Conservation (phyloP, 2,113 vertebrate genomes). For the Eclectus roratus region DNA sequence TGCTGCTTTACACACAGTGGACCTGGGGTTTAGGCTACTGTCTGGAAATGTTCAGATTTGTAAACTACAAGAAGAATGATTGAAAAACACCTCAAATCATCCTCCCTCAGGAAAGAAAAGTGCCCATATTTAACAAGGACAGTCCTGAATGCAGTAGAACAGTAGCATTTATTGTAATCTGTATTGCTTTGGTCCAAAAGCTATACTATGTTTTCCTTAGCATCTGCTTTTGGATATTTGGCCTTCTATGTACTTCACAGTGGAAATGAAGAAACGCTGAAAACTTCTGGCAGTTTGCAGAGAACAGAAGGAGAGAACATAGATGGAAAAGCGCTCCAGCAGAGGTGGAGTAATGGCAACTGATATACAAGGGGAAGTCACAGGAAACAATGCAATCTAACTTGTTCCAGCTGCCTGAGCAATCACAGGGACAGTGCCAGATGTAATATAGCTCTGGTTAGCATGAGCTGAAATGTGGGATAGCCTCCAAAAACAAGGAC, state of each 20-base stretch:
- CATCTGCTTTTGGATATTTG: conserved; percentile 6
- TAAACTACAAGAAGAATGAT: not conserved
- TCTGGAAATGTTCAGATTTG: not conserved
- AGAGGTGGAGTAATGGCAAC: conserved; percentile 55
- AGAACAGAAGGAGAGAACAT: conserved; percentile 50
- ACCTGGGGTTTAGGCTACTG: not conserved
- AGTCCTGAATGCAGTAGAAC: not conserved
- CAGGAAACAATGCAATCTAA: conserved; percentile 71
- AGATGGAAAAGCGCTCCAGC: conserved; percentile 4
- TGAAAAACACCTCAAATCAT: not conserved
- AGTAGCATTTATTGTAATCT: not conserved
- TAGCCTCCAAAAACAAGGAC: conserved; percentile 50
- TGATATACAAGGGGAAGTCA: conserved; percentile 39
- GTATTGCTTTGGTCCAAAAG: not conserved
- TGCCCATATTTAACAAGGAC: not conserved
- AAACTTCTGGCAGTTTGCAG: not conserved
- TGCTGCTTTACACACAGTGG: not conserved
- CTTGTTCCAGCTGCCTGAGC: conserved; percentile 64
- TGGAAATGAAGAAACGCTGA: conserved; percentile 5
- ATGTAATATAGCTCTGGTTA: conserved; percentile 59
- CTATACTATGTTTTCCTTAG: not conserved
- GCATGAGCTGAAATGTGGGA: conserved; percentile 42
- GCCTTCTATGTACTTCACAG: not conserved
- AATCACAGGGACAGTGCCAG: conserved; percentile 54
- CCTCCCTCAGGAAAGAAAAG: not conserved